Evolutionary conservation across 2,797 vertebrate species (phyloP), one percentile per base, ranked within the genome.

Genomic region (Labroides dimidiatus): DNA sequence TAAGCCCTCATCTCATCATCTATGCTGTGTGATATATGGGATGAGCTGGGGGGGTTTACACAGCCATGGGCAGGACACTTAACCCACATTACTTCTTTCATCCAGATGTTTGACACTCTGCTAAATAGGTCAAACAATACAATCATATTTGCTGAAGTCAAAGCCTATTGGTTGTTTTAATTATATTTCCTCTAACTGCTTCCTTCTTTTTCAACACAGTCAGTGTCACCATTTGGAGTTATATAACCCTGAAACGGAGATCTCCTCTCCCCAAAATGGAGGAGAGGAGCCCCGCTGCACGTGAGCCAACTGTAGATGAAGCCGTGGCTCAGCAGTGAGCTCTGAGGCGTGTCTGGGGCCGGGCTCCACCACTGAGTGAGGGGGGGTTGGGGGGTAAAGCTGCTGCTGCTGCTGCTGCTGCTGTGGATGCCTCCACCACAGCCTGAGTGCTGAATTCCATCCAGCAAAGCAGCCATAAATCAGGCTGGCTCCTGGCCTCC

Each of bases 291-390:
- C 73, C 80, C 64, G 81, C 74, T 56, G 87, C 82, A 87, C 87
- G 85, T 86, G 89, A 92, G 85, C 76, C 86, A 78, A 89, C 83
- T 91, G 82, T 80, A 88, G 88, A 92, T 90, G 85, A 90, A 81
- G 81, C 82, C 66, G 73, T 21, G 62, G 75, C 72, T 77, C 81
- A 61, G 84, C 77, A 54, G 71, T 75, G 85, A 89, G 84, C 87
- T 78, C 50, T 58, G 85, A 88, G 87, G 84, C 77, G 74, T 86
- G 84, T 88, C 85, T 82, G 65, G 58, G 73, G 75, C 75, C n/a
- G 71, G 70, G 83, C 75, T 75, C 62, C 77, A 19, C 64, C 58
- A 82, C 72, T 82, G 78, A 51, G 60, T 15, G 53, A 10, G 47
- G 17, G 20, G 53, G 50, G 69, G 47, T 37, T 70, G 62, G 64